These are phyloP conservation scores for Otolemur crassicaudatus DNA, from an alignment of 2,797 vertebrate genomes.

Conservation along the genomic window DNA sequence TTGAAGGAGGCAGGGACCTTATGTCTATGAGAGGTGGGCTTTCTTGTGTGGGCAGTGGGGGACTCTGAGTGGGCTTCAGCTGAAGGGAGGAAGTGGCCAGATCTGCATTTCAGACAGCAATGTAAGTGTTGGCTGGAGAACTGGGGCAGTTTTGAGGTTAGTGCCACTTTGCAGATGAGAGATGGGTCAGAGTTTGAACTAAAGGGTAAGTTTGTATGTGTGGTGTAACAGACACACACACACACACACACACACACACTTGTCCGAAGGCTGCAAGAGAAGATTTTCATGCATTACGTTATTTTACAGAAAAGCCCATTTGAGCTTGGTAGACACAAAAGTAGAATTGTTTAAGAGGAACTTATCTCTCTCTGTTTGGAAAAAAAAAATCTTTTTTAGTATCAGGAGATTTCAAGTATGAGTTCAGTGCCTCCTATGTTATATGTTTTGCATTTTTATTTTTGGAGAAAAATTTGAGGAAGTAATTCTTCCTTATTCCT, in stretches of 20 bases:
- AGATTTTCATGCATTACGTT: background rate
- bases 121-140: background rate
- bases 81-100: background rate
- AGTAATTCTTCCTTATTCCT: background rate
- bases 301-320: slow-evolving; percentile 21
- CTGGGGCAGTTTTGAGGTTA: background rate
- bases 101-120: background rate
- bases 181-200: background rate
- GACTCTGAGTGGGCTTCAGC: background rate
- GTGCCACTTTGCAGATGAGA: background rate
- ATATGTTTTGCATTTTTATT: background rate
- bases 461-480: background rate
- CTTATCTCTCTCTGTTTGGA: background rate
- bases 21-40: background rate
- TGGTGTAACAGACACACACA: too few species aligned
- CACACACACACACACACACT: too few species aligned
- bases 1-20: background rate
- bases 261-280: background rate
- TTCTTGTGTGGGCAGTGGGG: background rate
- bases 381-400: background rate
- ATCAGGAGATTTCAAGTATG: background rate
- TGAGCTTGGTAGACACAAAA: background rate
- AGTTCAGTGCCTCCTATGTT: background rate
- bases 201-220: background rate
- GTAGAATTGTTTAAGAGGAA: background rate